phyloP scores from a whole-genome alignment of 2,888 invertebrate genomes.

The Hirtodrosophila histrioides region DNA sequence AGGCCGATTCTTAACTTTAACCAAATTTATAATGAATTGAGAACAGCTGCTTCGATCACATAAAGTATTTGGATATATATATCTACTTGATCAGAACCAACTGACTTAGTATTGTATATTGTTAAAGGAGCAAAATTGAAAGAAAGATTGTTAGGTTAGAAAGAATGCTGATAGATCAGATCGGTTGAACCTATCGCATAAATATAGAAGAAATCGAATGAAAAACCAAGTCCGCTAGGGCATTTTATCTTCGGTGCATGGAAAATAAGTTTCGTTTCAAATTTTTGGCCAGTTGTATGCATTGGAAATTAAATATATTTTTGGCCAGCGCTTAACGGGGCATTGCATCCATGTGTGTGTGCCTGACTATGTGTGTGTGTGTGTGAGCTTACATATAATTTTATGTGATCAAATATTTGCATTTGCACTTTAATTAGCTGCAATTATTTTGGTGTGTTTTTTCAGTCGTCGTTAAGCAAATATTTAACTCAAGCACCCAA shows the following conservation, averaged over 20 bases:
- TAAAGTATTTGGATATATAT: too few relatives aligned
- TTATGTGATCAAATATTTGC: conserved; percentile 68
- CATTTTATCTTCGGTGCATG: neutral
- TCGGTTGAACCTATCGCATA: too few relatives aligned
- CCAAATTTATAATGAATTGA: too few relatives aligned
- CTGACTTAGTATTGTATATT: too few relatives aligned
- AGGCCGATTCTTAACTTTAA: too few relatives aligned
- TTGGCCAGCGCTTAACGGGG: neutral
- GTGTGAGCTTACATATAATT: conserved; percentile 22
- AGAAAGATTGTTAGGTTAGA: too few relatives aligned
- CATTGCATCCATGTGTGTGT: neutral
- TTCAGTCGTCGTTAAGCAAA: conserved; percentile 27
- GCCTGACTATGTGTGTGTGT: conserved; percentile 1
- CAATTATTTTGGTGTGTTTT: conserved; percentile 36
- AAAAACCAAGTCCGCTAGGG: neutral
- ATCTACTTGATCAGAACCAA: too few relatives aligned
- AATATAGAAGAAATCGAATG: too few relatives aligned
- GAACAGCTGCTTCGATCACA: too few relatives aligned
- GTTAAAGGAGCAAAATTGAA: too few relatives aligned
- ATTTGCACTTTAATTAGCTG: conserved; percentile 70
- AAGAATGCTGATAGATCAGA: too few relatives aligned
- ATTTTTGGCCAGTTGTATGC: conserved; percentile 8
- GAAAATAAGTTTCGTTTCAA: neutral
- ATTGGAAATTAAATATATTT: conserved; percentile 52
- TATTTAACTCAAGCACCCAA: conserved; percentile 32